phyloP scores from a whole-genome alignment of 2,797 vertebrate genomes.

The Chelmon rostratus region DNA sequence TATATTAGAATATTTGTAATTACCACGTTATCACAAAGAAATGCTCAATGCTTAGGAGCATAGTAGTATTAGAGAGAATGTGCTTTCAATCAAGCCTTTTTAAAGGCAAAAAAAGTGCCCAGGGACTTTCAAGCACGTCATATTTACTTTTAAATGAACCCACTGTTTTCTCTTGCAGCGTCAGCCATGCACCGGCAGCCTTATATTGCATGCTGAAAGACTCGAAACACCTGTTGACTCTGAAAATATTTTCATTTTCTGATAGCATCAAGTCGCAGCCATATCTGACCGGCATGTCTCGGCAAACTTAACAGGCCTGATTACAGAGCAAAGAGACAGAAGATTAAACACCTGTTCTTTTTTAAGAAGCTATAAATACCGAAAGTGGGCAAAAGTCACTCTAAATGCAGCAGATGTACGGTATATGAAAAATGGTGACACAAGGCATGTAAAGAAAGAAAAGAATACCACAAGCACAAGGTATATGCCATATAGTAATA shows the following conservation, averaged over 20 bases:
- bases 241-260: conserved; percentile 65
- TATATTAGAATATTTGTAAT: too few relatives aligned
- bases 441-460: not conserved
- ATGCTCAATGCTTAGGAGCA: not conserved
- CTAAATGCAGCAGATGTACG: not conserved
- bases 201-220: conserved; percentile 19
- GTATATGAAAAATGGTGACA: not conserved
- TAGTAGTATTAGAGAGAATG: not conserved
- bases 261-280: conserved; percentile 46
- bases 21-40: not conserved
- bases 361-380: conserved; percentile 9
- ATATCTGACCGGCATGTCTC: conserved; percentile 40
- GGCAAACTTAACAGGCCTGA: conserved; percentile 39
- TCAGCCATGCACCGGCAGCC: not conserved
- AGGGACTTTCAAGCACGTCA: not conserved
- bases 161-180: not conserved
- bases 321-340: conserved; percentile 39
- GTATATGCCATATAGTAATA: not conserved
- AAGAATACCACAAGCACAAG: not conserved
- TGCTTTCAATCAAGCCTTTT: conserved; percentile 15
- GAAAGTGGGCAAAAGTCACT: not conserved
- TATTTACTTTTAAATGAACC: conserved; percentile 18
- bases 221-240: conserved; percentile 59
- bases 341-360: conserved; percentile 56
- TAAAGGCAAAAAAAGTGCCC: not conserved